Conservation (phyloP, 2,113 vertebrate genomes). For the Callospermophilus lateralis region DNA sequence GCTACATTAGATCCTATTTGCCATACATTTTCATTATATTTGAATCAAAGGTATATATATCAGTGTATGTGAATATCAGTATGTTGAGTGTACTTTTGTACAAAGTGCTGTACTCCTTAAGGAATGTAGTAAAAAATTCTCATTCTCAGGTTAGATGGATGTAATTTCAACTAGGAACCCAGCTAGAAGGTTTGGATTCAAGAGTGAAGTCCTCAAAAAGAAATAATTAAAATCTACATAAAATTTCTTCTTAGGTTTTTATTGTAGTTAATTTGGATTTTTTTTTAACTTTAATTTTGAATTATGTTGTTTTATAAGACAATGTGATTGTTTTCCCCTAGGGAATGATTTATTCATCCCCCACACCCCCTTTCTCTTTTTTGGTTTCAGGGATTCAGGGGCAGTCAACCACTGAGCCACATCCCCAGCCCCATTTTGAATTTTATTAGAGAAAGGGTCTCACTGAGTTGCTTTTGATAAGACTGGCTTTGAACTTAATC, state of each 20-base stretch:
- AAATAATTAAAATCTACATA: background rate
- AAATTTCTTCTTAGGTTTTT: background rate
- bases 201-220: background rate
- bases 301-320: background rate
- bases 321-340: background rate
- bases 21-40: background rate
- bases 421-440: too few species aligned
- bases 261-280: background rate
- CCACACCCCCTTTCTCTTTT: too few species aligned
- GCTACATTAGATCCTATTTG: background rate
- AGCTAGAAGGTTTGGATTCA: background rate
- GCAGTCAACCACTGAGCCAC: too few species aligned
- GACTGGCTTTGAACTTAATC: too few species aligned
- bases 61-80: background rate
- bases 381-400: too few species aligned
- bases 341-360: background rate
- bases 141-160: background rate
- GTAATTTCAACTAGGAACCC: background rate
- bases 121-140: background rate
- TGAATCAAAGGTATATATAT: background rate
- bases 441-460: too few species aligned
- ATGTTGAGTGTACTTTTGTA: background rate
- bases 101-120: background rate
- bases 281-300: background rate
- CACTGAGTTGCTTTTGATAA: too few species aligned